Base-by-base conservation (phyloP, 1,140 invertebrate species). In the Trachelipus rathkii region DNA sequence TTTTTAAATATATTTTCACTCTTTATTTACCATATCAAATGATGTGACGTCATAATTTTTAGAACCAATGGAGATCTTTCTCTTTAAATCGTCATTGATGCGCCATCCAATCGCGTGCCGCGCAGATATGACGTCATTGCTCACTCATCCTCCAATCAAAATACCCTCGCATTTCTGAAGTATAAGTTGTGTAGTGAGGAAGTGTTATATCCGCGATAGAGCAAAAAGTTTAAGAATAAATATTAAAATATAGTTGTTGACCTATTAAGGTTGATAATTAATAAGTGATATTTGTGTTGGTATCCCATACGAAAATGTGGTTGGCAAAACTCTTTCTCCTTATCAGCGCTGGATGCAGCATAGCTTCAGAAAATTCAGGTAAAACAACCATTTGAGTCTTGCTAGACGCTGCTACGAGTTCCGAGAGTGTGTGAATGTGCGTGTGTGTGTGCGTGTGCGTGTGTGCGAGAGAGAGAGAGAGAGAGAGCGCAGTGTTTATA, bases 141-240 rank as follows among this genome's bases (percentile, higher is more conserved):
- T 60, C 50, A 60, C 50, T 60, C 50, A 60, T 60, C 50, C 50
- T 60, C 50, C 50, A 60, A 60, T 60, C 50, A 60, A 60, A 60
- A 60, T 60, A 60, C 19, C 50, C 50, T 60, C 1, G 1, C 50
- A 60, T 60, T 60, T 60, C 50, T 60, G 50, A 60, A 60, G 50
- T 60, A 19, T 60, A 60, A 19, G 50, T 60, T 60, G 50, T 13
- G 19, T 60, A 15, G 50, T 60, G 50, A 60, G 50, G 50, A 60
- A 60, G 50, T 60, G 50, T 60, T 60, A 60, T 19, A 60, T 60
- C 50, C 50, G 4, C n/a, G 50, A 60, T 60, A 60, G 19, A 19
- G 50, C 11, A 15, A 60, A 60, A 60, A 60, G 50, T 60, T 60
- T 33, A 33, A 33, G 33, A 60, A 15, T 60, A 60, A 60, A 60